phyloP scores from a whole-genome alignment of 1,140 invertebrate genomes.

The Brachionus sp. region DNA sequence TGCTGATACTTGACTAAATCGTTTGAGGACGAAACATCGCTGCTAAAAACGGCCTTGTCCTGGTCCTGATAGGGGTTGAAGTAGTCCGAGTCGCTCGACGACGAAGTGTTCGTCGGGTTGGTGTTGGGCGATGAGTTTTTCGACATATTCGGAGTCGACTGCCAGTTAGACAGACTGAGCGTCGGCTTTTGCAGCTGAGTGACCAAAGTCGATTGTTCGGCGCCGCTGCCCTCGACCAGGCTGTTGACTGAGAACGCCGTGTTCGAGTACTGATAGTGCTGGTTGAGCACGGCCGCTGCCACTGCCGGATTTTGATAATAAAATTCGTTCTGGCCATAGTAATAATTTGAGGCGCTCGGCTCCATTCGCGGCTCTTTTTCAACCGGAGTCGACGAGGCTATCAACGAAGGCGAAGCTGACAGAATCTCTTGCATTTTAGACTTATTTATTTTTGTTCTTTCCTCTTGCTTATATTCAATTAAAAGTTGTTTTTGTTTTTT shows the following conservation, averaged over 20 bases:
- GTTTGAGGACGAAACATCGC: neutral
- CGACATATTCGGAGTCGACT: neutral
- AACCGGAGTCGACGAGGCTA: neutral
- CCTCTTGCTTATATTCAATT: neutral
- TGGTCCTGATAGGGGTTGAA: neutral
- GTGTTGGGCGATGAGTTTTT: slow-evolving; percentile 35
- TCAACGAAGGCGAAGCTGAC: neutral
- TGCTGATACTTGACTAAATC: neutral
- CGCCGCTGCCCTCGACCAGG: neutral
- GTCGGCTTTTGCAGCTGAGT: neutral
- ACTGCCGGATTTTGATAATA: slow-evolving; percentile 18
- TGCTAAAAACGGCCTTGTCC: neutral
- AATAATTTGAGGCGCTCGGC: neutral
- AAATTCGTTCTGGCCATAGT: neutral
- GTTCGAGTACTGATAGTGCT: neutral
- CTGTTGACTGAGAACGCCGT: neutral
- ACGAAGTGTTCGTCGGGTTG: neutral
- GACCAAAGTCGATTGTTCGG: neutral
- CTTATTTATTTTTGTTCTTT: neutral
- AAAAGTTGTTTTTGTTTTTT: neutral
- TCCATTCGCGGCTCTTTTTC: neutral
- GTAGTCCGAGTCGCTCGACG: slow-evolving; percentile 25
- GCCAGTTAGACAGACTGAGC: neutral
- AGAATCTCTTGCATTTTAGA: slow-evolving; percentile 28
- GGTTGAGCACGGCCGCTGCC: neutral